A percentile compares a stretch with the other conserved stretches of the same genome.
Conservation (phyloP, 1,140 invertebrate genomes). For the Agrilus planipennis region DNA sequence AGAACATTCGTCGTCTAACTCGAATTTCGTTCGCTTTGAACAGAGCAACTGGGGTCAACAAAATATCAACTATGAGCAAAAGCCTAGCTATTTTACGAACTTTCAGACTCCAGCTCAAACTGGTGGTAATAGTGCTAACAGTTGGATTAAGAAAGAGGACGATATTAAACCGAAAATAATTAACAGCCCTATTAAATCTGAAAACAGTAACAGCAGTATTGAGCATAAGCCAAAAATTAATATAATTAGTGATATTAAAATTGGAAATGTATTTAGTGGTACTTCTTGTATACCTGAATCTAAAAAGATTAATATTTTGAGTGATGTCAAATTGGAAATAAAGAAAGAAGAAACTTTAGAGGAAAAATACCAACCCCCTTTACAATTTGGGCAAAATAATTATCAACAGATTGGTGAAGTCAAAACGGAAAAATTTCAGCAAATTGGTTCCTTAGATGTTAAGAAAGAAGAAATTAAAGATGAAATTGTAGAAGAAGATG, state of each 20-base stretch:
- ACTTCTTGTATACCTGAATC: conserved; percentile 13
- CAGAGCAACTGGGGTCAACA: conserved; percentile 5
- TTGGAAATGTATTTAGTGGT: conserved; percentile 20
- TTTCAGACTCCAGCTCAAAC: conserved; percentile 9
- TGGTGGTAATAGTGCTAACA: conserved; percentile 15
- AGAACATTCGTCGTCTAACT: no score
- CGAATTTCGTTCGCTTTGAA: no score
- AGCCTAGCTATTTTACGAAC: conserved; percentile 1
- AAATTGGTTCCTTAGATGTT: conserved; percentile 14
- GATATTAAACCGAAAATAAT: conserved; percentile 7
- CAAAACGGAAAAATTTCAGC: conserved; percentile 38
- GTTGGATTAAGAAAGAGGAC: conserved; percentile 23
- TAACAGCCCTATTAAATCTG: conserved; percentile 19
- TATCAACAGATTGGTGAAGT: no score
- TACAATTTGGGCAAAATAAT: conserved; percentile 18
- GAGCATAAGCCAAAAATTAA: conserved; percentile 31
- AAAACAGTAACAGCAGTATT: conserved; percentile 17
- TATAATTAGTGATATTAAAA: conserved; percentile 32
- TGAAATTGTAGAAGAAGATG: conserved; percentile 36
- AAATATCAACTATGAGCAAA: conserved; percentile 7
- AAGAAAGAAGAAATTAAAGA: conserved; percentile 7
- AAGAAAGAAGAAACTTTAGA: conserved; percentile 26
- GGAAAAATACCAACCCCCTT: conserved; percentile 10
- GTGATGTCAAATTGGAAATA: conserved; percentile 31
- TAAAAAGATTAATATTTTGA: conserved; percentile 32